Evolutionary conservation across 2,888 invertebrate species (phyloP).

Genomic region (Mantis religiosa): DNA sequence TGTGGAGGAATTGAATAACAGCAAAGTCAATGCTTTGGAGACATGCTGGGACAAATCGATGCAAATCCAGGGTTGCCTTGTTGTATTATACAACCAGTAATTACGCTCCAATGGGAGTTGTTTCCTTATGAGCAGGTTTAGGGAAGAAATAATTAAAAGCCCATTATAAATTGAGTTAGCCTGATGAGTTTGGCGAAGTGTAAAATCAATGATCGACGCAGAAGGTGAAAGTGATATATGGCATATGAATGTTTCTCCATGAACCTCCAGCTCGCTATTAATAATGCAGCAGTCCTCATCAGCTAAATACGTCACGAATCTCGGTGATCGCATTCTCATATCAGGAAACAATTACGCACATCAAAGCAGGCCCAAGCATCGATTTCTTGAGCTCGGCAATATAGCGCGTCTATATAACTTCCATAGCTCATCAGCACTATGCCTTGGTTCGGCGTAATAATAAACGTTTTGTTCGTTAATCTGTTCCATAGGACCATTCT

Average conservation of each 20-base stretch:
- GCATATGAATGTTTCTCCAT: neutral
- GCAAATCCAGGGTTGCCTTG: neutral
- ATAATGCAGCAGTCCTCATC: neutral
- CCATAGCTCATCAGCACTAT: no score
- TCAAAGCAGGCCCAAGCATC: neutral
- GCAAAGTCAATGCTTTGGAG: neutral
- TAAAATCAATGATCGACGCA: neutral
- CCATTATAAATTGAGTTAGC: neutral
- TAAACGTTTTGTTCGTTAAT: no score
- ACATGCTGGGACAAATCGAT: neutral
- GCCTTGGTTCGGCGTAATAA: no score
- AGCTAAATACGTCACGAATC: neutral
- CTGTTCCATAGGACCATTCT: no score
- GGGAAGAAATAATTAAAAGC: neutral
- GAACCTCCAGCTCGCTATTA: neutral
- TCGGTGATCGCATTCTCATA: neutral
- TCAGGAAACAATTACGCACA: neutral
- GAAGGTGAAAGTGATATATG: neutral
- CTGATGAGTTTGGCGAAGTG: neutral
- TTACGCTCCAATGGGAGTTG: neutral
- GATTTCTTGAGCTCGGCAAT: neutral
- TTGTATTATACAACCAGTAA: neutral
- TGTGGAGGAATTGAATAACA: no score
- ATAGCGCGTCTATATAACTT: no score
- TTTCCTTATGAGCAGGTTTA: neutral